Base-by-base conservation (phyloP, 2,888 invertebrate genomes). In the Norana najaformis region DNA sequence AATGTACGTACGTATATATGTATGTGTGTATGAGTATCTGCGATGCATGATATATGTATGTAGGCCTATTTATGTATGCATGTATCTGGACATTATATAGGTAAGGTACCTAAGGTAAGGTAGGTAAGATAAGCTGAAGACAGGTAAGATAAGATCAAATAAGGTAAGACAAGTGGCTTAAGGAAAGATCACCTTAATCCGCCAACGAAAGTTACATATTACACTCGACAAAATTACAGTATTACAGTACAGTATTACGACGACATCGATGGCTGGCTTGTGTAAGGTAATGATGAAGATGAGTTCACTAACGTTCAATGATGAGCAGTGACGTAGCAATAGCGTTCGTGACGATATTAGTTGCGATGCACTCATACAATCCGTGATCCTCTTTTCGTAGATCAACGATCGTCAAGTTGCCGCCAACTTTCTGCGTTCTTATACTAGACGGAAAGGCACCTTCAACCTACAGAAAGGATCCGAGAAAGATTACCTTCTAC, bases 261-360 rank as follows among this genome's bases (percentile, higher is more conserved):
- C n/a, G n/a, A n/a, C n/a, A n/a, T n/a, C n/a, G n/a, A n/a, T n/a
- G n/a, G n/a, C n/a, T n/a, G n/a, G n/a, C n/a, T n/a, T n/a, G n/a
- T n/a, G n/a, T n/a, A n/a, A n/a, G n/a, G n/a, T n/a, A n/a, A 69
- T 69, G 69, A n/a, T 69, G 69, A 11, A 30, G 69, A 69, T 6
- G 69, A 47, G 53, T 38, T 8, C 20, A 91, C 92, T 90, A 91
- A 94, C 94, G 93, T 93, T 94, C 94, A 88, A 95, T 94, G 90
- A 95, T 93, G 53, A 95, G 93, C 83, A 94, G 93, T 37, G 95
- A 94, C 92, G 97, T 96, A 35, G 97, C 97, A 90, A 98, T 97
- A 94, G 98, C 97, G 30, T 98, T 98, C 88, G 98, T 98, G 93
- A 98, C 98, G 96, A 98, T 98, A 95, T 98, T 98, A 92, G 97